phyloP scores from a whole-genome alignment of 2,113 vertebrate genomes.

The Scytalopus superciliaris region DNA sequence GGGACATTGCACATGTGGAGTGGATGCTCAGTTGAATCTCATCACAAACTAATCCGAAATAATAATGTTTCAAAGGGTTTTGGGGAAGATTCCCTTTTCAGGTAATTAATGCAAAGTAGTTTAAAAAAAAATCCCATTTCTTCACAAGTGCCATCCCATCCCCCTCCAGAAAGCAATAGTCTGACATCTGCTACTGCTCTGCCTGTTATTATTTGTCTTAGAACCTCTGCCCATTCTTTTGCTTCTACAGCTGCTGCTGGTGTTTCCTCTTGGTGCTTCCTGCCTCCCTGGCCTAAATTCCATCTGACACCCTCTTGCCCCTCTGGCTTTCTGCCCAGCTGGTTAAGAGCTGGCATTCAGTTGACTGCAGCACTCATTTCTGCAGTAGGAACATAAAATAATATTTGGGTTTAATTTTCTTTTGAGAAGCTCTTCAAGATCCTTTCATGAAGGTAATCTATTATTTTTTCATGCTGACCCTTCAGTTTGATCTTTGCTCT shows the following conservation, averaged over 20 bases:
- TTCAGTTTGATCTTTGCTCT: not conserved
- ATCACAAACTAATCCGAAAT: not conserved
- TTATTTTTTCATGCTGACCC: slow-evolving; percentile 26
- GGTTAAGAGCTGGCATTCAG: slow-evolving; percentile 41
- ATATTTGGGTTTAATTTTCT: slow-evolving; percentile 55
- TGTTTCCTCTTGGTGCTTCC: slow-evolving; percentile 66
- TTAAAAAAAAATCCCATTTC: not conserved
- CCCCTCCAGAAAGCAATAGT: not conserved
- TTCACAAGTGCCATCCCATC: not conserved
- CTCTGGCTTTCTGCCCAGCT: slow-evolving; percentile 53
- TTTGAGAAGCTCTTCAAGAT: slow-evolving; percentile 6
- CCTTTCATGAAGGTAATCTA: not conserved
- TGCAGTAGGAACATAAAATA: slow-evolving; percentile 39
- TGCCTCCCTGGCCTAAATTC: slow-evolving; percentile 57
- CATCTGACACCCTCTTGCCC: slow-evolving; percentile 40
- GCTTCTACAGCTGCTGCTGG: slow-evolving; percentile 66
- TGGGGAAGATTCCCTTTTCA: not conserved
- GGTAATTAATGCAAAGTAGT: not conserved
- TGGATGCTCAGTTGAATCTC: not conserved
- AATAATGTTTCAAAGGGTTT: not conserved
- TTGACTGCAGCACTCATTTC: not conserved
- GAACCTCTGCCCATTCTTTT: slow-evolving; percentile 55
- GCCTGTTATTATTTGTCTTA: slow-evolving; percentile 65
- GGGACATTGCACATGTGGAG: not conserved
- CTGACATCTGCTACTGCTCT: slow-evolving; percentile 53